Evolutionary conservation across 2,888 invertebrate genomes (phyloP), one percentile per base, ranked within the genome.

Genomic region (Drosophila helvetica): DNA sequence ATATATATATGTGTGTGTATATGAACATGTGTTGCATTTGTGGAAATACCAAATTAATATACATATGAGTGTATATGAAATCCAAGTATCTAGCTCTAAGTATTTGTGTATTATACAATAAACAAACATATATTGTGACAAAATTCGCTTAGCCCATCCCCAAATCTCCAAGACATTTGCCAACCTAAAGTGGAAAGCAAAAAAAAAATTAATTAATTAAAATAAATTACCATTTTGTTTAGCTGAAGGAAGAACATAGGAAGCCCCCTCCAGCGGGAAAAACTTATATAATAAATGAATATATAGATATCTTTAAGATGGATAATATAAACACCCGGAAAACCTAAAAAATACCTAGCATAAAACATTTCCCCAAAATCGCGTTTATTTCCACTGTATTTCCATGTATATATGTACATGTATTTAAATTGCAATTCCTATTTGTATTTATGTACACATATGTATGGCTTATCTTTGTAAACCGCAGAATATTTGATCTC

Each of bases 401-500:
- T 74, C 22, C 9, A 8, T 19, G 38, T 38, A 50, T 30, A n/a
- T 43, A 38, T 15, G 19, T 19, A 52, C 46, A 12, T 17, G 17
- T 43, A 12, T 62, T 78, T 54, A 25, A 25, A 48, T 58, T 78
- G 52, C 25, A 25, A 48, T 33, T 56, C 58, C 18, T 17, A 62
- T 69, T 80, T 71, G 38, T 50, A 50, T 64, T 60, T 62, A 33
- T 78, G 75, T 69, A 68, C 46, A 1, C 45, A 33, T 19, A 17
- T 51, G 54, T 54, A 53, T 52, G 17, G 27, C 27, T 19, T 33
- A 43, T 55, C 45, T 67, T 59, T 55, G 55, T 70, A 50, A 43
- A 46, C 50, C 47, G 61, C 59, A 53, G 46, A 60, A 59, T 70
- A 58, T 74, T 78, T 85, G 83, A 83, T 83, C 83, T 83, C 83